Percentiles rank a stretch among this genome's conserved stretches.
These are phyloP conservation scores for Indicator indicator DNA, from an alignment of 2,113 vertebrate species.

Conservation along the genomic window DNA sequence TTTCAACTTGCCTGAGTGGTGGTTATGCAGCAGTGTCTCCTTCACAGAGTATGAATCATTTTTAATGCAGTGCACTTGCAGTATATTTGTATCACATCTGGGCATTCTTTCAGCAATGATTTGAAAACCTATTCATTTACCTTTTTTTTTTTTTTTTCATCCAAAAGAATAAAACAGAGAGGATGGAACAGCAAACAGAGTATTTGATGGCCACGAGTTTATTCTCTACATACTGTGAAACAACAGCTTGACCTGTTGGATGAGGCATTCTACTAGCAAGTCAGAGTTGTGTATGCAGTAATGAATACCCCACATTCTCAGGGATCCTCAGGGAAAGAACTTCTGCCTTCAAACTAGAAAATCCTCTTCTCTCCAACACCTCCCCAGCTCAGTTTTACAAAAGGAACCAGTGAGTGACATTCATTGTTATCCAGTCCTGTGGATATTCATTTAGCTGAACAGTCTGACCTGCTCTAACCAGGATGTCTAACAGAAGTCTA, in stretches of 20 bases:
- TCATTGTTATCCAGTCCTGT: not conserved
- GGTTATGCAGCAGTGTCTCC: not conserved
- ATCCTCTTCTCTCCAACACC: not conserved
- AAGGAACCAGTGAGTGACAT: not conserved
- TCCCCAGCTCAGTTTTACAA: not conserved
- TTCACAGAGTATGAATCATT: not conserved
- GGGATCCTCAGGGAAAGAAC: not conserved
- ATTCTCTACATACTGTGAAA: slow-evolving; percentile 21
- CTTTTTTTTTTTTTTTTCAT: not conserved
- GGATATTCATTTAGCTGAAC: not conserved
- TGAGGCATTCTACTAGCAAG: not conserved
- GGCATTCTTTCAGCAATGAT: not conserved
- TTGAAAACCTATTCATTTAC: slow-evolving; percentile 16
- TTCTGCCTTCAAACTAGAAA: not conserved
- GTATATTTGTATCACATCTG: not conserved
- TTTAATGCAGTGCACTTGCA: not conserved
- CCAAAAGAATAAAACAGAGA: not conserved
- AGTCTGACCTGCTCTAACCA: not conserved
- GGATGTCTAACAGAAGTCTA: not conserved
- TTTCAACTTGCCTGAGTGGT: not conserved
- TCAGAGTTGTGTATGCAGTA: not conserved
- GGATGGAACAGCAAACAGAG: not conserved
- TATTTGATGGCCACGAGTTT: slow-evolving; percentile 24
- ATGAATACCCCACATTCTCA: not conserved
- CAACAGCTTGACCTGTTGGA: not conserved